A percentile compares a stretch with the other conserved stretches of the same genome.
phyloP scores from a whole-genome alignment of 2,797 vertebrate genomes.

The Echeneis naucrates region DNA sequence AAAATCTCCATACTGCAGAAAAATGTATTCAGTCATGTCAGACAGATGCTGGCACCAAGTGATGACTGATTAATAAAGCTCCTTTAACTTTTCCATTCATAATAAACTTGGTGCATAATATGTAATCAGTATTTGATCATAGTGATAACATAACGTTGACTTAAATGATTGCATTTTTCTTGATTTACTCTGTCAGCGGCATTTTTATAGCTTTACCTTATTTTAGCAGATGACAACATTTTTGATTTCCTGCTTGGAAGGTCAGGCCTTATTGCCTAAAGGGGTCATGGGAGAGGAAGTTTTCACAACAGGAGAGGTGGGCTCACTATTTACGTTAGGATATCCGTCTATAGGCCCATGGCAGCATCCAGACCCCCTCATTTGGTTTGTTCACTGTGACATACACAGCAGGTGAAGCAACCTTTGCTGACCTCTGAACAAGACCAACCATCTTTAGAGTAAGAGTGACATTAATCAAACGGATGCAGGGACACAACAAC shows the following conservation, averaged over 20 bases:
- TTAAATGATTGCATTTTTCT: not conserved
- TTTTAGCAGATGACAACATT: slow-evolving; percentile 24
- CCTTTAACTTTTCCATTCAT: no score
- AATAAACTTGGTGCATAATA: no score
- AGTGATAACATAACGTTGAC: not conserved
- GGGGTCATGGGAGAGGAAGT: slow-evolving; percentile 52
- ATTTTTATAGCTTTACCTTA: not conserved
- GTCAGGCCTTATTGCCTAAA: slow-evolving; percentile 14
- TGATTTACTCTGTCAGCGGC: not conserved
- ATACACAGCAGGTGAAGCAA: slow-evolving; percentile 52
- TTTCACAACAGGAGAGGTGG: slow-evolving; percentile 32
- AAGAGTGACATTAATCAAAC: slow-evolving; percentile 27
- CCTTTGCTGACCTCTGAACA: slow-evolving; percentile 43
- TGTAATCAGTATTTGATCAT: no score
- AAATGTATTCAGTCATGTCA: no score
- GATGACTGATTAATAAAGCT: no score
- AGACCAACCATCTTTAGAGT: slow-evolving; percentile 30
- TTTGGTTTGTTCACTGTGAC: slow-evolving; percentile 36
- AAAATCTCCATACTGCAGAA: no score
- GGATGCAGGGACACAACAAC: not conserved
- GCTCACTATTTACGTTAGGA: slow-evolving; percentile 57
- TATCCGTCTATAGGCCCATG: slow-evolving; percentile 14
- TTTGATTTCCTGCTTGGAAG: slow-evolving; percentile 7
- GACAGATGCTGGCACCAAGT: no score
- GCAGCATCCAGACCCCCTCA: not conserved